These are phyloP conservation scores for Ruditapes philippinarum DNA, from an alignment of 1,140 invertebrate species.

Conservation along the genomic window DNA sequence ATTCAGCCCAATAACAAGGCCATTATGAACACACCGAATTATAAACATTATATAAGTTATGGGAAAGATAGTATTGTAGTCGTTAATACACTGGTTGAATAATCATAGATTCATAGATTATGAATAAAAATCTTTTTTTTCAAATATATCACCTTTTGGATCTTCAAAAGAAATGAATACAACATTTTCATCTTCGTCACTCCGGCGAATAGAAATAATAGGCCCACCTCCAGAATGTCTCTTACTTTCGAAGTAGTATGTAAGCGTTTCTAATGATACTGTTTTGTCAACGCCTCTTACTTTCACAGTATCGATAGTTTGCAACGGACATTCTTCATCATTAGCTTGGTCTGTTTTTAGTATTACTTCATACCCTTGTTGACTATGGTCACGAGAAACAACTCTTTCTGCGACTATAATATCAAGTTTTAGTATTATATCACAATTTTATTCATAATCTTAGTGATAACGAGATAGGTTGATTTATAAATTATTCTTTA, in stretches of 20 bases:
- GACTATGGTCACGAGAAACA: background rate
- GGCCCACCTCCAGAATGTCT: slow-evolving; percentile 58
- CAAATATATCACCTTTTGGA: background rate
- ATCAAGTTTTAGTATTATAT: no score
- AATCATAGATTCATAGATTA: no score
- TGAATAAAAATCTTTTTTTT: no score
- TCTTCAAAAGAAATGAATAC: background rate
- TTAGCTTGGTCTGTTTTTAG: background rate
- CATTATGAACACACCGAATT: no score
- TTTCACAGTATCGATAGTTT: background rate
- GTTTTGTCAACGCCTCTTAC: slow-evolving; percentile 34
- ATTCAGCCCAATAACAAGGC: no score
- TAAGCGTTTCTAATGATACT: slow-evolving; percentile 55
- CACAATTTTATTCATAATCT: no score
- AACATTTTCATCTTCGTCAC: background rate
- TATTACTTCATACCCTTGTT: background rate
- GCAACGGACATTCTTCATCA: no score
- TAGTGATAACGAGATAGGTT: no score
- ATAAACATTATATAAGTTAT: no score
- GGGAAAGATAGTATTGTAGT: no score
- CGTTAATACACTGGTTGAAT: no score
- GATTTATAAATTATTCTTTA: no score
- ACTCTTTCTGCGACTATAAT: slow-evolving; percentile 20
- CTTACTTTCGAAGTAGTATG: slow-evolving; percentile 68
- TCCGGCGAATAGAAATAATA: slow-evolving; percentile 30